A percentile compares a stretch with the other conserved stretches of the same genome.
These are phyloP conservation scores for Paratilapia polleni DNA, from an alignment of 2,113 vertebrate species.

Conservation along the genomic window DNA sequence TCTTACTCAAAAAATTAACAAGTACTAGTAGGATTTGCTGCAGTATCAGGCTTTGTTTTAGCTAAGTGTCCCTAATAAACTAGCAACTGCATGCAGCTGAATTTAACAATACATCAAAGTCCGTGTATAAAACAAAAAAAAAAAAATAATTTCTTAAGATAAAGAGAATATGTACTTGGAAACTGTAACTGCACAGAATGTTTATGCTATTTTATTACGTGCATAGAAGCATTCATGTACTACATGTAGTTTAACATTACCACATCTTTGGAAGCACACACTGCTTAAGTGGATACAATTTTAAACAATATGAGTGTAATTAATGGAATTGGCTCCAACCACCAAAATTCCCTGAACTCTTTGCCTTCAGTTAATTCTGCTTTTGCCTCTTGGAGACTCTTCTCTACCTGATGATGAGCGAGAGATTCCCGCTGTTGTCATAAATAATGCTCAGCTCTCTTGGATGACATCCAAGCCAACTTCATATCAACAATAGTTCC, in stretches of 20 bases:
- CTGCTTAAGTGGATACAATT: not conserved
- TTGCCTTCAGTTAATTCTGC: conserved; percentile 26
- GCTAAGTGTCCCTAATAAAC: not conserved
- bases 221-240: not conserved
- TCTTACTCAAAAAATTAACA: not conserved
- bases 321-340: not conserved
- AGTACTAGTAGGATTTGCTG: not conserved
- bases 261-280: not conserved
- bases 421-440: conserved; percentile 53
- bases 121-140: not conserved
- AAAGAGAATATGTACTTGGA: not conserved
- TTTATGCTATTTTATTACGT: not conserved
- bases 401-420: conserved; percentile 47
- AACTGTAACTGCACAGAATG: not conserved
- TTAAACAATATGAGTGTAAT: not conserved
- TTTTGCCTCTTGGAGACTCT: conserved; percentile 10
- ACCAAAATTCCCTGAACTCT: not conserved
- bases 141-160: not conserved
- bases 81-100: not conserved
- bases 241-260: not conserved
- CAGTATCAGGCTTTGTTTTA: not conserved
- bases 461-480: conserved; percentile 62
- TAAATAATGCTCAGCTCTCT: conserved; percentile 65
- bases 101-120: not conserved
- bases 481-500: conserved; percentile 61